These are phyloP conservation scores for Scelioninae gen. 1 DNA, from an alignment of 2,888 invertebrate genomes.

Conservation along the genomic window DNA sequence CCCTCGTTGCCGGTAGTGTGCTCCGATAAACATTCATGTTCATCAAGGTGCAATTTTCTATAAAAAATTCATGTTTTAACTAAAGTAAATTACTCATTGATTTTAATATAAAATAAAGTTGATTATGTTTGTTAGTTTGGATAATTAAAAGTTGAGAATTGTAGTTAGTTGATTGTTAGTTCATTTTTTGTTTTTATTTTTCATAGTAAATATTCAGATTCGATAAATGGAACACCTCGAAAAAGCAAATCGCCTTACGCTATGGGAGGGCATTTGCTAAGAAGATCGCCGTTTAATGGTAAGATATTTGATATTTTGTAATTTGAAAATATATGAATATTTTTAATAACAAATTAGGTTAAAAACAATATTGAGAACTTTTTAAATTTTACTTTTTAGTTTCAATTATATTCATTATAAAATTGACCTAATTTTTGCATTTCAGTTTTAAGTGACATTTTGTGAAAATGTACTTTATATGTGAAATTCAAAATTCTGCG, in stretches of 20 bases:
- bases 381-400: too few species aligned
- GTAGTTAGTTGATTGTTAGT: not conserved
- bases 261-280: conserved; percentile 74
- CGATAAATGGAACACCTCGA: conserved; percentile 71
- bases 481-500: too few species aligned
- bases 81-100: not conserved
- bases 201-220: conserved; percentile 75
- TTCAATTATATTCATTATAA: too few species aligned
- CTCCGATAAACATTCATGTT: conserved; percentile 76
- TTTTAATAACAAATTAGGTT: not conserved
- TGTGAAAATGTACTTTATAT: too few species aligned
- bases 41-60: conserved; percentile 76
- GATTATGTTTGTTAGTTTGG: too few species aligned
- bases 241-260: conserved; percentile 75
- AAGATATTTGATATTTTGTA: conserved; percentile 41
- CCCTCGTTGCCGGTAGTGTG: conserved; percentile 81
- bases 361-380: not conserved
- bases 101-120: conserved; percentile 9
- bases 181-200: conserved; percentile 58
- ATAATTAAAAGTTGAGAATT: not conserved
- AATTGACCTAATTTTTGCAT: too few species aligned
- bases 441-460: too few species aligned
- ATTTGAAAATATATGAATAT: too few species aligned
- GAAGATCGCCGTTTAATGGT: conserved; percentile 77
- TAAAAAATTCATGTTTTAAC: not conserved